phyloP scores from a whole-genome alignment of 2,113 vertebrate species.

The Arothron firmamentum region DNA sequence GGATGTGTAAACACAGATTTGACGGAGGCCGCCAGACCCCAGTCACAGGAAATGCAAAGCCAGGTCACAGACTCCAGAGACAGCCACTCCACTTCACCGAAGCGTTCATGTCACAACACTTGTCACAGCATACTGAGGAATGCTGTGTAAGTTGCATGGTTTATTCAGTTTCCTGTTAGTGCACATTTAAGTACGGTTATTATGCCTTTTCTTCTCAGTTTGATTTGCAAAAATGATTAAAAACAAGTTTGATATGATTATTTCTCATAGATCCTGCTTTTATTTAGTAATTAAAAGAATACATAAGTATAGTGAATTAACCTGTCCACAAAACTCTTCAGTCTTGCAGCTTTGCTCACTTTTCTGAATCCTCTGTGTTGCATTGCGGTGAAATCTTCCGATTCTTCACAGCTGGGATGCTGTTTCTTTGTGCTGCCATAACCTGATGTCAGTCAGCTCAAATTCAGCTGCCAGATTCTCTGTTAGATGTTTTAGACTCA shows the following conservation, averaged over 20 bases:
- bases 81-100: slow-evolving; percentile 30
- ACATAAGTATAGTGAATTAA: too few species aligned
- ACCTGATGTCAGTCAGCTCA: too few species aligned
- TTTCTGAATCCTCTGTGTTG: not conserved
- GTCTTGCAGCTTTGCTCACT: too few species aligned
- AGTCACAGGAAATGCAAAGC: slow-evolving; percentile 9
- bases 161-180: not conserved
- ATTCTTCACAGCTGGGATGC: too few species aligned
- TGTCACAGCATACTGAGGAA: slow-evolving; percentile 6
- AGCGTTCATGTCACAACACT: slow-evolving; percentile 40
- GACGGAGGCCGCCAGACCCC: slow-evolving; percentile 23
- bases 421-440: too few species aligned
- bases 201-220: not conserved
- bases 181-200: not conserved
- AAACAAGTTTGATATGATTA: too few species aligned
- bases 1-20: slow-evolving; percentile 25
- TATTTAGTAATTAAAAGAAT: too few species aligned
- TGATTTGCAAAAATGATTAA: not conserved
- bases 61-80: slow-evolving; percentile 31
- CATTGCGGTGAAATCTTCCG: not conserved
- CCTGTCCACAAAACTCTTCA: too few species aligned
- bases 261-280: too few species aligned
- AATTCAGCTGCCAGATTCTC: too few species aligned
- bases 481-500: too few species aligned
- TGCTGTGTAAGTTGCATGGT: not conserved